Percentiles rank a stretch among this genome's conserved stretches.
Conservation (phyloP, 2,113 vertebrate genomes). For the Chionomys nivalis region DNA sequence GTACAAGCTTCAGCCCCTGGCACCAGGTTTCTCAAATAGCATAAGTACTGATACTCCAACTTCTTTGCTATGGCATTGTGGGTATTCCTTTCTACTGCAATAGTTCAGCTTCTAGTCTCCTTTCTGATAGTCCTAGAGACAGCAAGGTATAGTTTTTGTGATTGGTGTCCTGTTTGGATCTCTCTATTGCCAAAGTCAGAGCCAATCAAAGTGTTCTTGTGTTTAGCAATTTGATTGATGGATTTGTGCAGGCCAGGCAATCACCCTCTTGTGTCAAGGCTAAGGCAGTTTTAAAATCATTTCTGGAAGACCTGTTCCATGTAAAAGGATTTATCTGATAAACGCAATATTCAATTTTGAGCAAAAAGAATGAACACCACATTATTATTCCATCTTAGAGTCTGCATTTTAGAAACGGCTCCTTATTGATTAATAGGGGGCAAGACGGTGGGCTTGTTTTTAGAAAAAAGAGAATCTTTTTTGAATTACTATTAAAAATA, state of each 20-base stretch:
- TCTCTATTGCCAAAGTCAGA: background rate
- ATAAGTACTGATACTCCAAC: background rate
- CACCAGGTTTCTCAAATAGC: background rate
- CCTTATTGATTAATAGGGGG: background rate
- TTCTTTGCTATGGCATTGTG: background rate
- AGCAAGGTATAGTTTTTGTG: background rate
- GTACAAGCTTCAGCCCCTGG: background rate
- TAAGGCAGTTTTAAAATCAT: background rate
- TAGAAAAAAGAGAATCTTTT: background rate
- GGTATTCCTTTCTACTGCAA: background rate
- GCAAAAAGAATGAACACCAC: background rate
- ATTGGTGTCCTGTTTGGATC: background rate
- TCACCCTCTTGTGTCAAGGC: background rate
- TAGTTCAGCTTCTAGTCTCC: background rate
- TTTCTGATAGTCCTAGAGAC: background rate
- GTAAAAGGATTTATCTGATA: background rate
- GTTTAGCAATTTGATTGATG: background rate
- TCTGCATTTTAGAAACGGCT: background rate
- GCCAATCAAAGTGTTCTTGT: background rate
- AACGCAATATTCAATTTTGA: background rate
- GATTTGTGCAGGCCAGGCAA: background rate
- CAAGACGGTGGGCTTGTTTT: background rate
- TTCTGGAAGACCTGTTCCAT: no score
- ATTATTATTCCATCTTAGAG: background rate
- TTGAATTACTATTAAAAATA: background rate